phyloP scores from a whole-genome alignment of 2,888 invertebrate species.

The Clunio marinus region DNA sequence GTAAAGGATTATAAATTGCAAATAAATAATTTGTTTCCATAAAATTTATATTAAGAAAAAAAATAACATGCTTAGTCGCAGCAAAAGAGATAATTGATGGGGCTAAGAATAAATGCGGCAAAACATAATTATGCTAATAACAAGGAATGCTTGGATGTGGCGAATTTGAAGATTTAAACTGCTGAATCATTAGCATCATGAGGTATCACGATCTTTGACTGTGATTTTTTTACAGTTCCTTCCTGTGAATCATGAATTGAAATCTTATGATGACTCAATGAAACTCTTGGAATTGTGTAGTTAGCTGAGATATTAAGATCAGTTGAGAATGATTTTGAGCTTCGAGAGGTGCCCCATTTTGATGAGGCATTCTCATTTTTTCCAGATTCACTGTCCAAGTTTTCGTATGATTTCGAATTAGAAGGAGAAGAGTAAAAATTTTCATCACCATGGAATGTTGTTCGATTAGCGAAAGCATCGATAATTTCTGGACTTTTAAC shows the following conservation, averaged over 20 bases:
- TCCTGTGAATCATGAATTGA: background rate
- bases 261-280: constrained; percentile 39
- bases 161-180: constrained; percentile 43
- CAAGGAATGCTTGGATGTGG: constrained; percentile 20
- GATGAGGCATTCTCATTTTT: constrained; percentile 41
- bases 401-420: too few species aligned
- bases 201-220: constrained; percentile 19
- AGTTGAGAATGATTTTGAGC: constrained; percentile 52
- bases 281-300: constrained; percentile 42
- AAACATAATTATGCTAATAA: too few species aligned
- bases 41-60: too few species aligned
- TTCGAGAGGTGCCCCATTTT: constrained; percentile 54
- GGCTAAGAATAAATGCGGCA: too few species aligned
- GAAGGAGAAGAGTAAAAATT: too few species aligned
- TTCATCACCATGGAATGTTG: too few species aligned
- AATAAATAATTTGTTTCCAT: too few species aligned
- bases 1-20: too few species aligned
- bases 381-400: too few species aligned
- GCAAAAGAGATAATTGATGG: too few species aligned
- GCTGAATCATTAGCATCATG: constrained; percentile 42
- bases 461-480: constrained; percentile 31
- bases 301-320: constrained; percentile 40
- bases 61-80: too few species aligned
- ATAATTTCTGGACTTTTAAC: background rate
- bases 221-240: background rate